These are phyloP conservation scores for Drosophila gunungcola DNA, from an alignment of 1,140 invertebrate genomes.

Conservation along the genomic window DNA sequence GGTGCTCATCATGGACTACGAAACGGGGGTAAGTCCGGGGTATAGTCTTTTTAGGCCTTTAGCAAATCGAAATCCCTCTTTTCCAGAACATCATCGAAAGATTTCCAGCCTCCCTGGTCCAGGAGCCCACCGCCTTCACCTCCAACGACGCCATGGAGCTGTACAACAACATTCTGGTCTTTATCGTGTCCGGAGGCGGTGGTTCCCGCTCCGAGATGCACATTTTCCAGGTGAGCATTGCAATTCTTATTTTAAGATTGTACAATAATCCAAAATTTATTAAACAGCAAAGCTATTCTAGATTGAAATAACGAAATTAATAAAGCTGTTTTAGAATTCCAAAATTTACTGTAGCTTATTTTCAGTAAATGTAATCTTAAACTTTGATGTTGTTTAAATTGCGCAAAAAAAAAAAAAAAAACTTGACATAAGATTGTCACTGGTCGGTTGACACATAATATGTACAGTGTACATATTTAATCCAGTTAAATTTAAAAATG, in stretches of 20 bases:
- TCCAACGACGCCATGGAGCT: constrained; percentile 97
- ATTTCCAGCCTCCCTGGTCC: constrained; percentile 96
- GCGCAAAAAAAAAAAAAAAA: not conserved
- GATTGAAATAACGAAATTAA: not conserved
- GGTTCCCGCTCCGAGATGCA: constrained; percentile 96
- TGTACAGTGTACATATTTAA: not conserved
- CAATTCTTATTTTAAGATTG: no score
- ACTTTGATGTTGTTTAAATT: not conserved
- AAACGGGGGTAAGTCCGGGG: constrained; percentile 92
- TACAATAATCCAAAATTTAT: no score
- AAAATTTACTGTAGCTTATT: constrained; percentile 1
- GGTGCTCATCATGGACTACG: constrained; percentile 98
- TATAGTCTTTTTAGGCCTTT: no score
- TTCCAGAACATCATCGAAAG: constrained; percentile 96
- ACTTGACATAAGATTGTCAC: not conserved
- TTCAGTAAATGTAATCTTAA: not conserved
- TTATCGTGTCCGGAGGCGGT: constrained; percentile 92
- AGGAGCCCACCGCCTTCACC: constrained; percentile 98
- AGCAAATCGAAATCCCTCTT: constrained; percentile 3
- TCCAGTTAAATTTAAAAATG: not conserved
- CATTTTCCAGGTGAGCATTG: constrained; percentile 93
- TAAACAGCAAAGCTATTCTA: no score
- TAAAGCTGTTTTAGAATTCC: not conserved
- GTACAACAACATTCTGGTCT: constrained; percentile 99
- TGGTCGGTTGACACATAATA: not conserved